Evolutionary conservation across 1,140 invertebrate species (phyloP).

Genomic region (Eufriesea mexicana): DNA sequence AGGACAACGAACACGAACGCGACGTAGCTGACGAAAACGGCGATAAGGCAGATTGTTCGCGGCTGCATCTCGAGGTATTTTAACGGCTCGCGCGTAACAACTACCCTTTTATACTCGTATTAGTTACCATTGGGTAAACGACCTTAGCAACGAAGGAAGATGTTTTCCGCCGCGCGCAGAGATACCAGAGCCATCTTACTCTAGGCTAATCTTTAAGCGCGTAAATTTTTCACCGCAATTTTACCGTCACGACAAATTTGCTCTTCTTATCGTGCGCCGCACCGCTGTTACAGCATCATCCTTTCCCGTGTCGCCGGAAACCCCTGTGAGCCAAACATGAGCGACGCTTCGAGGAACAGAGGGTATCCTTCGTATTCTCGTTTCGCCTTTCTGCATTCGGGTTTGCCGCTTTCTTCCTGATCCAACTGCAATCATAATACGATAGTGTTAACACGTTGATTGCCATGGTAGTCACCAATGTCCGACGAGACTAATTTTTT

Average conservation of each 20-base stretch:
- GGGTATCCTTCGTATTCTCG: background rate
- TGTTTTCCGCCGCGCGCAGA: conserved; percentile 49
- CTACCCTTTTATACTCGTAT: conserved; percentile 63
- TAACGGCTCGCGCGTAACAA: conserved; percentile 21
- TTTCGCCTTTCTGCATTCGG: background rate
- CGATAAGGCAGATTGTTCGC: background rate
- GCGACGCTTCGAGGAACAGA: background rate
- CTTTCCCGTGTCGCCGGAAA: background rate
- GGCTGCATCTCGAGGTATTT: conserved; percentile 48
- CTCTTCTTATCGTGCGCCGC: conserved; percentile 75
- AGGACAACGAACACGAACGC: background rate
- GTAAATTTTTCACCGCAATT: conserved; percentile 64
- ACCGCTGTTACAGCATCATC: background rate
- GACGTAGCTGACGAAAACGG: conserved; percentile 34
- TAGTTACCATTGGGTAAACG: conserved; percentile 55
- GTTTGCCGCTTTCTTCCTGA: no score
- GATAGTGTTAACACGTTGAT: no score
- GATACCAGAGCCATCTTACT: conserved; percentile 61
- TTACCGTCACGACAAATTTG: conserved; percentile 74
- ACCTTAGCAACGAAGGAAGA: conserved; percentile 30
- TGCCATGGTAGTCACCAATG: no score
- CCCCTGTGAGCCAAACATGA: background rate
- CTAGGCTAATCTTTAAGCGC: conserved; percentile 71
- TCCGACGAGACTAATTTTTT: no score
- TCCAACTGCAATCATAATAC: no score